phyloP scores from a whole-genome alignment of 1,140 invertebrate species.

The Zaprionus vittiger region DNA sequence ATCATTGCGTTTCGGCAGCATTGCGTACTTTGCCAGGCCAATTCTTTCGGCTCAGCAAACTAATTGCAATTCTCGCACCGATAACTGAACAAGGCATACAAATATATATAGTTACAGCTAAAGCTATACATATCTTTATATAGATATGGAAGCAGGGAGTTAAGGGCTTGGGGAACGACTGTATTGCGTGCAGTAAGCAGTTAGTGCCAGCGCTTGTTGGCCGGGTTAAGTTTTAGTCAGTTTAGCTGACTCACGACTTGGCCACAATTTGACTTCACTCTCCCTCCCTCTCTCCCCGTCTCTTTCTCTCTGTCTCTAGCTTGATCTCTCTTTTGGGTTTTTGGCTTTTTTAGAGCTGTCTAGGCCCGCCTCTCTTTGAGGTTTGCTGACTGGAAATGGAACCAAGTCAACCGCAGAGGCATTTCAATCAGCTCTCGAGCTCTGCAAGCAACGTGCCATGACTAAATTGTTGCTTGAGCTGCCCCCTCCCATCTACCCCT shows the following conservation, averaged over 20 bases:
- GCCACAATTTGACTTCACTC: slow-evolving; percentile 69
- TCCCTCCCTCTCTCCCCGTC: slow-evolving; percentile 4
- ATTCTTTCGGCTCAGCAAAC: slow-evolving; percentile 26
- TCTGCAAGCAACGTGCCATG: slow-evolving; percentile 63
- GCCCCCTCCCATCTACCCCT: not conserved
- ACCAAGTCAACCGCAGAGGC: slow-evolving; percentile 47
- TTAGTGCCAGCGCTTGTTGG: slow-evolving; percentile 54
- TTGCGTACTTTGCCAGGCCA: not conserved
- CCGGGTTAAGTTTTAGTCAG: slow-evolving; percentile 49
- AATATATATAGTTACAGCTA: not conserved
- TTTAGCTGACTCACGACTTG: slow-evolving; percentile 75
- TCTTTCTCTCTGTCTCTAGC: slow-evolving; percentile 21
- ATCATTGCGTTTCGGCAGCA: not conserved
- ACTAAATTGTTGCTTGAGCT: slow-evolving; percentile 47
- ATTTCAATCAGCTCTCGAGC: slow-evolving; percentile 69
- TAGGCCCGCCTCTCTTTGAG: not conserved
- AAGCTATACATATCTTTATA: not conserved
- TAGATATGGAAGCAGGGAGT: not conserved
- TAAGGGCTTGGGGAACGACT: slow-evolving; percentile 45
- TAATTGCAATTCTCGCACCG: slow-evolving; percentile 61
- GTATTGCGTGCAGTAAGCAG: slow-evolving; percentile 69
- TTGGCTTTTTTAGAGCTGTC: not conserved
- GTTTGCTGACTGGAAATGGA: slow-evolving; percentile 23
- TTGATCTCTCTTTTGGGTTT: slow-evolving; percentile 1
- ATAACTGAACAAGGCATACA: slow-evolving; percentile 48